phyloP scores from a whole-genome alignment of 2,888 invertebrate species.

The Celastrina argiolus region DNA sequence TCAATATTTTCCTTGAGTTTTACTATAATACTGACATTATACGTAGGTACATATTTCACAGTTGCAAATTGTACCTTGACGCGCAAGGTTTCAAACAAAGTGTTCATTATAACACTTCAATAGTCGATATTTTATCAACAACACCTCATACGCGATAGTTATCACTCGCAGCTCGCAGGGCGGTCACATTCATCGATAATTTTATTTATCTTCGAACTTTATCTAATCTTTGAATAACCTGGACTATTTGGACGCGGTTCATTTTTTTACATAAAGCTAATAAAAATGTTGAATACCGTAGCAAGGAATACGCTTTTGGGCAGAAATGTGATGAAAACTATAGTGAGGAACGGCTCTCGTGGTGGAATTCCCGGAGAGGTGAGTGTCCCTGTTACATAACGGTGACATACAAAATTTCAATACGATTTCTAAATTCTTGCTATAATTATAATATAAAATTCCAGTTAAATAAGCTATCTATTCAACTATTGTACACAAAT shows the following conservation, averaged over 20 bases:
- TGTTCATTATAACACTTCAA: neutral
- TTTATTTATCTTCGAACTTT: constrained; percentile 31
- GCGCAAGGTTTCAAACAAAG: neutral
- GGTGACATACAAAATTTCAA: neutral
- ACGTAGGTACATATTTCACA: neutral
- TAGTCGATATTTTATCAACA: constrained; percentile 15
- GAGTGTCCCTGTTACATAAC: constrained; percentile 52
- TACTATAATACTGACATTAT: no score
- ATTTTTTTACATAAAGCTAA: constrained; percentile 29
- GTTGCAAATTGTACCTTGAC: neutral
- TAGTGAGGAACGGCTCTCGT: constrained; percentile 59
- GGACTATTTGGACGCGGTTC: constrained; percentile 26
- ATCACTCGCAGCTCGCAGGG: constrained; percentile 40
- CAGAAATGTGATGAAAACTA: constrained; percentile 57
- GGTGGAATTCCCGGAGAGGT: constrained; percentile 68
- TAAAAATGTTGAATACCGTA: constrained; percentile 63
- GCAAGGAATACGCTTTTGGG: constrained; percentile 59
- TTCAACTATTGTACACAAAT: no score
- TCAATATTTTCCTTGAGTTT: neutral
- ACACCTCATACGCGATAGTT: constrained; percentile 31
- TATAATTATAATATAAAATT: no score
- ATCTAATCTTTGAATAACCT: constrained; percentile 52
- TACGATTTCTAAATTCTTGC: neutral
- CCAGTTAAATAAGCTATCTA: no score
- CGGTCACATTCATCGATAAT: constrained; percentile 37